Evolutionary conservation across 2,113 vertebrate genomes (phyloP), one percentile per base, ranked within the genome.

Genomic region (Euleptes europaea): DNA sequence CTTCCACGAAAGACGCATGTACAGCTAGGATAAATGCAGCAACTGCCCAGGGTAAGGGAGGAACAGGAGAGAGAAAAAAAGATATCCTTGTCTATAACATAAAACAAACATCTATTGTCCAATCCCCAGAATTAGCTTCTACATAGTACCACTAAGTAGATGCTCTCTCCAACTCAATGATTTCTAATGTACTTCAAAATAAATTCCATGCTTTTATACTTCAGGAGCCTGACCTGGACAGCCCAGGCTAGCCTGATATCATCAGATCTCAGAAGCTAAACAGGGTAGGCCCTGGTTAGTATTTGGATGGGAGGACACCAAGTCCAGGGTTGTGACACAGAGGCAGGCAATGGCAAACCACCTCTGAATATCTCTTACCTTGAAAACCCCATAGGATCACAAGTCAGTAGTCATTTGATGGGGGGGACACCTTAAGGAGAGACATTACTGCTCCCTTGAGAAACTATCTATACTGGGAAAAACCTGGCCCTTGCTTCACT

Each of bases 1-100:
- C 98, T 91, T 98, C 97, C 69, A 99, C 98, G 83, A 97, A 95
- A 15, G 96, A 97, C 38, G 96, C 90, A 86, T 95, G 95, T 12
- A 95, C 92, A 8, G 94, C 95, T 90, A 94, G 70, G 6, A 92
- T 92, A n/a, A 95, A 86, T 1, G 97, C 94, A 90, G 96, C 71
- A 73, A 94, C 97, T 97, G 95, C 3, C 11, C 84, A 85, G 81
- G 80, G 35, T 70, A 90, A 35, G 14, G 31, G 78, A 21, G 33
- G 23, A 19, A 4, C 4, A 42, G 47, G 23, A 69, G 31, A 47
- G 28, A 49, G 1, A 21, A 13, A 35, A 77, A 28, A n/a, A 0
- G 44, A 0, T 19, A 21, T 1, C 23, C 54, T 91, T n/a, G 44
- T 70, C 65, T 70, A 51, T 14, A 14, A 12, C n/a, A 26, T 33